Conservation (phyloP, 2,797 vertebrate species). For the Semaprochilodus insignis region DNA sequence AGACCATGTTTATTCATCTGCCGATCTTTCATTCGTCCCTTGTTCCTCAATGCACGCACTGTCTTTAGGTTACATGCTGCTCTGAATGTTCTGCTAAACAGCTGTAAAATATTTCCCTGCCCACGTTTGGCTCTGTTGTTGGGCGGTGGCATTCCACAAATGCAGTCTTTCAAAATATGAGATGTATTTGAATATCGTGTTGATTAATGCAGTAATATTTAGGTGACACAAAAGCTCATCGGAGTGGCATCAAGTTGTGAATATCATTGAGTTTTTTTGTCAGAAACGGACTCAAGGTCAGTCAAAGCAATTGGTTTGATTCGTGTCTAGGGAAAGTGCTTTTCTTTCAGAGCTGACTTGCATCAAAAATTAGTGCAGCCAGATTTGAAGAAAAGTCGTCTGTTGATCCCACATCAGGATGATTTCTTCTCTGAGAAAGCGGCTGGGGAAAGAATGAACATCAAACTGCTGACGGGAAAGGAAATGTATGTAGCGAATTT, state of each 20-base stretch:
- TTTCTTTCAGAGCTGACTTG: background rate
- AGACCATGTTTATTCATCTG: constrained; percentile 17
- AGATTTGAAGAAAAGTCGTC: background rate
- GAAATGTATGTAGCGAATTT: constrained; percentile 75
- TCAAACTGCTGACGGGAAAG: constrained; percentile 59
- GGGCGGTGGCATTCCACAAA: background rate
- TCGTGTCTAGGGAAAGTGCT: constrained; percentile 16
- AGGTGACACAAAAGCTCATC: constrained; percentile 8
- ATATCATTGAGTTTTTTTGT: constrained; percentile 37
- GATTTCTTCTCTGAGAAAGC: background rate
- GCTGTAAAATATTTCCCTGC: background rate
- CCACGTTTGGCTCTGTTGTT: background rate
- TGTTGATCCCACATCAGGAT: background rate
- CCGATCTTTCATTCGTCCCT: constrained; percentile 2
- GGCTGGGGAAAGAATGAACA: background rate
- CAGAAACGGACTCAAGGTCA: constrained; percentile 19
- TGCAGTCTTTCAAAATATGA: constrained; percentile 5
- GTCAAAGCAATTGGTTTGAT: constrained; percentile 10
- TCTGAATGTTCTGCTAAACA: background rate
- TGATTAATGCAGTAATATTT: constrained; percentile 32
- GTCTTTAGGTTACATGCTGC: background rate
- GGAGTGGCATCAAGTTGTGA: constrained; percentile 27
- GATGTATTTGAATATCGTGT: constrained; percentile 1
- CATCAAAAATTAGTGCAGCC: constrained; percentile 2
- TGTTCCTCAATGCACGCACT: background rate